Evolutionary conservation across 2,797 vertebrate genomes (phyloP), one percentile per base, ranked within the genome.

Genomic region (Rhinichthys osculus): DNA sequence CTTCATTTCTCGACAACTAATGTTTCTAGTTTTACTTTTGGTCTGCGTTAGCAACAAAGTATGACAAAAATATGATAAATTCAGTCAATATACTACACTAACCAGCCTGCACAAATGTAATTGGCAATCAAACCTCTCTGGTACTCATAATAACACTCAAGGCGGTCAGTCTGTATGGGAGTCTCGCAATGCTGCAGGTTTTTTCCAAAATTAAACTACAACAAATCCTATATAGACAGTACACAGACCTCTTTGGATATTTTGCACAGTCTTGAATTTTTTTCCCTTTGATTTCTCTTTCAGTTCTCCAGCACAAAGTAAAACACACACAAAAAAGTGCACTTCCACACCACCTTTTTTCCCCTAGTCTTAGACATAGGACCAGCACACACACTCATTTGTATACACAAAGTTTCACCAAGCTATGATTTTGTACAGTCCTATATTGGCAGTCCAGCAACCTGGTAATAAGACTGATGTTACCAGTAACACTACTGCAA

Each of bases 281-380:
- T 89, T 95, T 95, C 95, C 95, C 94, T 95, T 96, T 95, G 90
- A 77, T 91, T 88, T 83, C 84, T 92, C 90, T 85, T 90, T 88
- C 73, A 21, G 86, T 89, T 72, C 90, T 90, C 89, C 87, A 90
- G 82, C 79, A 80, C 86, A 89, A 89, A 69, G 40, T 87, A 78
- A 87, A 85, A 81, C 85, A 54, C 13, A 30, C 72, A 47, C 35
- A 87, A 66, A 83, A 54, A 44, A 47, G 87, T 71, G 38, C 27
- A 57, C n/a, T 77, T 82, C 19, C 54, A 82, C 87, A 87, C 78
- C 82, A 54, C 66, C 30, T 67, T 81, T 84, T 78, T 67, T 59
- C n/a, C n/a, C 87, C 44, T 50, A 74, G 89, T 82, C 82, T 81
- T 21, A 82, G 76, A 82, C 54, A 86, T 13, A 66, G 86, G 85